A percentile compares a stretch with the other conserved stretches of the same genome.
Conservation (phyloP, 1,140 invertebrate genomes). For the Caenorhabditis latens region DNA sequence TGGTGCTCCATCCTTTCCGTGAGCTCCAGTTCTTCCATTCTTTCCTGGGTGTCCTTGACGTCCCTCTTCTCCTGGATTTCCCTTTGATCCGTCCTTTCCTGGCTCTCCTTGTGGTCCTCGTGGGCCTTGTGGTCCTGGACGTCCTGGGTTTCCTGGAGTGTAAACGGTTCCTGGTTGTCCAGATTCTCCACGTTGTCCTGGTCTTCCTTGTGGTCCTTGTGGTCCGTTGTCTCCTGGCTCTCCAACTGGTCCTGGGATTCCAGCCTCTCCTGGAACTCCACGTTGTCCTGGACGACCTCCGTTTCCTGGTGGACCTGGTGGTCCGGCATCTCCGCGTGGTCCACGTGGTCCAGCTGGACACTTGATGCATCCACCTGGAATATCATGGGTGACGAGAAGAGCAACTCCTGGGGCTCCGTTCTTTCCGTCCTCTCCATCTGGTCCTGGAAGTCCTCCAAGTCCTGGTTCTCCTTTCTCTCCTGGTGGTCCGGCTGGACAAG, state of each 20-base stretch:
- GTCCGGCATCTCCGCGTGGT: constrained; percentile 52
- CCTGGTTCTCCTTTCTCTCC: constrained; percentile 59
- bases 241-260: constrained; percentile 57
- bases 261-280: constrained; percentile 45
- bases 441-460: constrained; percentile 61
- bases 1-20: constrained; percentile 57
- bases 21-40: constrained; percentile 55
- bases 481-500: constrained; percentile 66
- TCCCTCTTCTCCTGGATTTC: constrained; percentile 54
- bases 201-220: constrained; percentile 36
- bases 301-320: constrained; percentile 61
- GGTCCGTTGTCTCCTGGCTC: constrained; percentile 56
- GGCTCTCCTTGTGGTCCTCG: constrained; percentile 61
- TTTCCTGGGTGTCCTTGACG: constrained; percentile 57
- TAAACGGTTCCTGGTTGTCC: constrained; percentile 45
- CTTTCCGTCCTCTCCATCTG: constrained; percentile 61
- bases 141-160: constrained; percentile 49
- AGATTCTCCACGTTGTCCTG: constrained; percentile 37
- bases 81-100: constrained; percentile 57
- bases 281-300: constrained; percentile 56
- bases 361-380: constrained; percentile 63
- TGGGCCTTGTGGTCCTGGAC: constrained; percentile 55
- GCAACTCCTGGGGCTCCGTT: constrained; percentile 62
- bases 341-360: constrained; percentile 61
- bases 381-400: constrained; percentile 60